Evolutionary conservation across 2,888 invertebrate species (phyloP).

Genomic region (Tholera decimalis): DNA sequence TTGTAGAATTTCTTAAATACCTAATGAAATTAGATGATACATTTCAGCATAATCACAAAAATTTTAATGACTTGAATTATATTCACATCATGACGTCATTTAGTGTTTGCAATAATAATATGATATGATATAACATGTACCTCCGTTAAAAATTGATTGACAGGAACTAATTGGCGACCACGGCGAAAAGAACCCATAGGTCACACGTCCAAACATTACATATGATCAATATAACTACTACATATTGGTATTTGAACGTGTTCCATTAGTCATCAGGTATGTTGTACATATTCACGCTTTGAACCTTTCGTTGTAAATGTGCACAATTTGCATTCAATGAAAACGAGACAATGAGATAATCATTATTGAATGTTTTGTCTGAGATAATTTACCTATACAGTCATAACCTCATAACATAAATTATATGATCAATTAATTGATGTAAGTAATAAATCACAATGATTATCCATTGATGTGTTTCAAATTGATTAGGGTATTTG

Average conservation of each 20-base stretch:
- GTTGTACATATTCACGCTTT: slow-evolving; percentile 69
- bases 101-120: not conserved
- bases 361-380: slow-evolving; percentile 53
- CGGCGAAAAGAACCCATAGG: slow-evolving; percentile 51
- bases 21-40: not conserved
- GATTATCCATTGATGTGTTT: not conserved
- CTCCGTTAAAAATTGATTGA: slow-evolving; percentile 11
- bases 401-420: no score
- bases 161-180: slow-evolving; percentile 38
- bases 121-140: slow-evolving; percentile 23
- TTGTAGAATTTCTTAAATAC: not conserved
- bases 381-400: not conserved
- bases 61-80: not conserved
- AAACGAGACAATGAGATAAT: slow-evolving; percentile 73
- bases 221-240: slow-evolving; percentile 35
- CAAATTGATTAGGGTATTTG: not conserved
- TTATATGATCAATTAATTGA: slow-evolving; percentile 11
- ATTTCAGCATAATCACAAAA: not conserved
- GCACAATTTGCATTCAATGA: slow-evolving; percentile 74
- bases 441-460: not conserved
- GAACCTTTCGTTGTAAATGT: slow-evolving; percentile 70
- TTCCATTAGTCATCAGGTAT: slow-evolving; percentile 72
- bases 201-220: slow-evolving; percentile 19
- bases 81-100: not conserved
- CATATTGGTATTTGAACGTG: slow-evolving; percentile 47